phyloP scores from a whole-genome alignment of 2,888 invertebrate species.

The Limnephilus lunatus region DNA sequence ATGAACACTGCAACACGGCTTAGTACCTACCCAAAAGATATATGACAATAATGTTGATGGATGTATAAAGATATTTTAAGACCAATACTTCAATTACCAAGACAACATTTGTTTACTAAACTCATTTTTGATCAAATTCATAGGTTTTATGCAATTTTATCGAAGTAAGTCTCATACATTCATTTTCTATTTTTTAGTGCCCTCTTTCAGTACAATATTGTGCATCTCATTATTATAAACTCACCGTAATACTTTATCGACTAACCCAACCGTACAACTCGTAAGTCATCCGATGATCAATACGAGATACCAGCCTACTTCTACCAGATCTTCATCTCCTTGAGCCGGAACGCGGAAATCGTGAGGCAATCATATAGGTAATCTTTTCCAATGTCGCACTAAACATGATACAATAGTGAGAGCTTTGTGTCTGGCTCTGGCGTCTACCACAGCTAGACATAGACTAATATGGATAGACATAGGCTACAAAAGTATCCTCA shows the following conservation, averaged over 20 bases:
- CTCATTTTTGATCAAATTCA: too few relatives aligned
- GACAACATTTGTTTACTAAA: too few relatives aligned
- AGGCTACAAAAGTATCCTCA: background rate
- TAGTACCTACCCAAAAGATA: too few relatives aligned
- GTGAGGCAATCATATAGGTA: background rate
- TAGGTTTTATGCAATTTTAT: too few relatives aligned
- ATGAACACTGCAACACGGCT: too few relatives aligned
- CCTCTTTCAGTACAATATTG: background rate
- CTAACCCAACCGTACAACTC: background rate
- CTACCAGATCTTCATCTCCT: conserved; percentile 10
- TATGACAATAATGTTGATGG: too few relatives aligned
- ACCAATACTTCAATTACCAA: too few relatives aligned
- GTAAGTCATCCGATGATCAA: background rate
- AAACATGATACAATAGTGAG: background rate
- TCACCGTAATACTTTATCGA: background rate
- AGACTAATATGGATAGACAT: background rate
- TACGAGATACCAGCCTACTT: background rate
- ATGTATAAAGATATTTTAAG: too few relatives aligned
- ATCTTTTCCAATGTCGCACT: background rate
- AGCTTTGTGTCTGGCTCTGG: background rate
- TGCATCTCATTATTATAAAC: background rate
- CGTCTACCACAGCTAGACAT: background rate
- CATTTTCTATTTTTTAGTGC: background rate
- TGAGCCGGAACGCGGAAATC: background rate
- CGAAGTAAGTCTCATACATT: too few relatives aligned